These are phyloP conservation scores for Schlechtendalia chinensis DNA, from an alignment of 1,140 invertebrate genomes.

Conservation along the genomic window DNA sequence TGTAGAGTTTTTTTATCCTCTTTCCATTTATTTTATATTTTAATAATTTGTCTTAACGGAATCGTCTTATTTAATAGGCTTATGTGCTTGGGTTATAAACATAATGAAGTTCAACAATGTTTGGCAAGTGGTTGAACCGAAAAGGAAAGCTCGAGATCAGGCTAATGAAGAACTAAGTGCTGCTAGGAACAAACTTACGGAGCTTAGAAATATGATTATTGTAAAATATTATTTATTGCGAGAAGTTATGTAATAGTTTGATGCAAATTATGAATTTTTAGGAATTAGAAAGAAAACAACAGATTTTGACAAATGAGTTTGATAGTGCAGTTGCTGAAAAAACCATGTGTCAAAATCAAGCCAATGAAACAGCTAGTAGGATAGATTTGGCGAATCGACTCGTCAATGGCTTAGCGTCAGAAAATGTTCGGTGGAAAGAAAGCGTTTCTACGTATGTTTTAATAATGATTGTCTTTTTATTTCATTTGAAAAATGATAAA, in stretches of 20 bases:
- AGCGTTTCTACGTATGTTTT: conserved; percentile 63
- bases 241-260: background rate
- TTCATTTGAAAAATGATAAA: background rate
- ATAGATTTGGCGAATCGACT: conserved; percentile 90
- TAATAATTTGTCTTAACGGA: no score
- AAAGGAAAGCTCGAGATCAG: conserved; percentile 72
- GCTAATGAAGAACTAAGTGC: conserved; percentile 80
- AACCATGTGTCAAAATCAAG: conserved; percentile 81
- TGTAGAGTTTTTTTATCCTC: no score
- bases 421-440: conserved; percentile 82
- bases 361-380: conserved; percentile 76
- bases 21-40: no score
- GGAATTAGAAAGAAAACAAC: conserved; percentile 78
- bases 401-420: conserved; percentile 87
- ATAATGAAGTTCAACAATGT: conserved; percentile 89
- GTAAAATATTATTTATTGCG: background rate
- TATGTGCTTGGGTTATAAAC: conserved; percentile 93
- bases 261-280: conserved; percentile 53
- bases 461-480: background rate
- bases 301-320: conserved; percentile 74
- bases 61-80: conserved; percentile 54
- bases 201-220: conserved; percentile 59
- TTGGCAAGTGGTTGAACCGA: conserved; percentile 88
- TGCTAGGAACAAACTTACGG: conserved; percentile 74
- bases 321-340: conserved; percentile 82